Base-by-base conservation (phyloP, 1,140 invertebrate species). In the Hermatobates lingyangjiaoensis region DNA sequence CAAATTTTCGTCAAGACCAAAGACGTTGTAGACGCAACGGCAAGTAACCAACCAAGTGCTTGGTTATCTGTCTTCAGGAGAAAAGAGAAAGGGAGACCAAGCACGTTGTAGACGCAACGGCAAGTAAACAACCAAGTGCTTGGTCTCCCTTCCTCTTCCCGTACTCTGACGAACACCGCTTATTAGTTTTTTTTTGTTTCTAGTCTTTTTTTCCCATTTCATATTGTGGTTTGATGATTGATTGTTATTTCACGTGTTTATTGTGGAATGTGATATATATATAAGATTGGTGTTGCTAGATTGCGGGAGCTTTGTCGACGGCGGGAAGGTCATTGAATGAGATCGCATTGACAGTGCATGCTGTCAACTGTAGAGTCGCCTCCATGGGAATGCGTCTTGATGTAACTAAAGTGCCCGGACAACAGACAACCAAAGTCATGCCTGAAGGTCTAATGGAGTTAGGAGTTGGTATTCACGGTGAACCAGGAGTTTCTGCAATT, bases 381-480 rank as follows among this genome's bases (percentile, higher is more conserved):
- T 87, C 85, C 0, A 74, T 87, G 46, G 85, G 84, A 1, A 67
- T 87, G 20, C 77, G 76, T 53, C 62, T 87, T 30, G 68, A 68
- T 14, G 70, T 83, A 0, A 87, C 84, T 59, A 77, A 75, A 46
- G 64, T 88, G 34, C 86, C 87, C 53, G 78, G 78, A 68, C 27
- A 67, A 63, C 65, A 64, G 1, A 72, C 73, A 1, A 68, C 82
- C 49, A 88, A 88, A 59, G 68, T 75, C 20, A 65, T 89, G 26
- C 66, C 67, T 7, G 48, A 65, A 1, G 77, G 80, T 60, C 75
- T 84, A 63, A 76, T 89, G 64, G 86, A 89, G 67, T 66, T 89
- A 7, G 87, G 87, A 1, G 71, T 87, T 23, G 87, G 87, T 47
- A 73, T 89, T 45, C 87, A 91, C 63, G 87, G 87, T 1, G 87